A percentile compares a stretch with the other conserved stretches of the same genome.
These are phyloP conservation scores for Serinus canaria DNA, from an alignment of 2,113 vertebrate species.

Conservation along the genomic window DNA sequence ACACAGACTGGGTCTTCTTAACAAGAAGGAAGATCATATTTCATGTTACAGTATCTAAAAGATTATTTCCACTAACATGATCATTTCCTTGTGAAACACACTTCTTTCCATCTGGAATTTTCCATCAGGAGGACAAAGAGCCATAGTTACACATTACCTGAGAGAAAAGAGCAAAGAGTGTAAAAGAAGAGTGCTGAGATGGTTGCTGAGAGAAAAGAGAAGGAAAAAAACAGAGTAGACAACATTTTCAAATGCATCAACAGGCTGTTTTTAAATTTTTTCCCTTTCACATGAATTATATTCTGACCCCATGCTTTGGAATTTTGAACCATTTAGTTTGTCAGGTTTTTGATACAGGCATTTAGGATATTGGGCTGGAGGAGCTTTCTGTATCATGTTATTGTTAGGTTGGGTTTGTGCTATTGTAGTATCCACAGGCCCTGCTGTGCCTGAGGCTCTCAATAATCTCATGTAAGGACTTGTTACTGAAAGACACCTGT, in stretches of 20 bases:
- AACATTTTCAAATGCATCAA: not conserved
- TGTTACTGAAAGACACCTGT: not conserved
- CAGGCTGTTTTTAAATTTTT: not conserved
- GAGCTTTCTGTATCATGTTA: not conserved
- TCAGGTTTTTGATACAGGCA: not conserved
- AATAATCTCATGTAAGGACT: not conserved
- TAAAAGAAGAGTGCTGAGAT: not conserved
- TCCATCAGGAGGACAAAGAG: constrained; percentile 48
- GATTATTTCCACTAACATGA: constrained; percentile 38
- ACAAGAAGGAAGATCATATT: constrained; percentile 38
- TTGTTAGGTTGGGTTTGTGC: not conserved
- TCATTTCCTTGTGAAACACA: constrained; percentile 28
- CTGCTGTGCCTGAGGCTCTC: not conserved
- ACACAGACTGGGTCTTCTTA: constrained; percentile 32
- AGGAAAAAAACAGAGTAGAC: not conserved
- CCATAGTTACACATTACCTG: not conserved
- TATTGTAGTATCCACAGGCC: not conserved
- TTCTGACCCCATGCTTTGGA: not conserved
- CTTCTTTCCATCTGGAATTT: constrained; percentile 50
- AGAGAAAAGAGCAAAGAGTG: not conserved
- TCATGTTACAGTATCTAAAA: constrained; percentile 44
- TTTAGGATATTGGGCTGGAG: not conserved
- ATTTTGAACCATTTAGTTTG: not conserved
- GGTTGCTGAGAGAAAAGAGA: not conserved
- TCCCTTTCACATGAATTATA: not conserved